A percentile compares a stretch with the other conserved stretches of the same genome.
Conservation (phyloP, 2,113 vertebrate species). For the Strix uralensis region DNA sequence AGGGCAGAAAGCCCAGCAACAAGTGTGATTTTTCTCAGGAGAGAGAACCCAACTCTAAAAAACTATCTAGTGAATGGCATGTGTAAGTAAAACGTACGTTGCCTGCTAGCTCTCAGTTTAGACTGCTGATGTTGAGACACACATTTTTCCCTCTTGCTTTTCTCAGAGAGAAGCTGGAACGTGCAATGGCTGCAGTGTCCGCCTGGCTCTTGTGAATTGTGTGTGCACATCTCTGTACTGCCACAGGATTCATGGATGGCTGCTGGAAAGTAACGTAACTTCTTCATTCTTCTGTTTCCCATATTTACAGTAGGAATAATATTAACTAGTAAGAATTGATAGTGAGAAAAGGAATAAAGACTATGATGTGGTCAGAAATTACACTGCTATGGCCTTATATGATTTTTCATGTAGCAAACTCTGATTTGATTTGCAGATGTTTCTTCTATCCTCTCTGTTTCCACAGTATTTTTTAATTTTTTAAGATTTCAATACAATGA, state of each 20-base stretch:
- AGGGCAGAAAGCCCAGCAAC: neutral
- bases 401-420: neutral
- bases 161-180: neutral
- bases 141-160: neutral
- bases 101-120: neutral
- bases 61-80: neutral
- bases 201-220: neutral
- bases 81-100: accelerated
- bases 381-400: neutral
- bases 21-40: neutral
- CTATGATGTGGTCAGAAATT: neutral
- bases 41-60: neutral
- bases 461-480: neutral
- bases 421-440: neutral
- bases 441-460: neutral
- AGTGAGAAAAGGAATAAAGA: neutral
- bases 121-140: neutral
- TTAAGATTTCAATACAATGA: neutral
- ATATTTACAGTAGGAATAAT: neutral
- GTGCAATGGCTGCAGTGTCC: neutral
- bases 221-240: neutral
- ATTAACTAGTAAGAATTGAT: neutral
- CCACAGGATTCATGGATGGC: neutral
- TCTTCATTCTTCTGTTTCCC: neutral
- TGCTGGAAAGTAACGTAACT: neutral